Conservation (phyloP, 2,888 invertebrate genomes). For the Rhagonycha lutea region DNA sequence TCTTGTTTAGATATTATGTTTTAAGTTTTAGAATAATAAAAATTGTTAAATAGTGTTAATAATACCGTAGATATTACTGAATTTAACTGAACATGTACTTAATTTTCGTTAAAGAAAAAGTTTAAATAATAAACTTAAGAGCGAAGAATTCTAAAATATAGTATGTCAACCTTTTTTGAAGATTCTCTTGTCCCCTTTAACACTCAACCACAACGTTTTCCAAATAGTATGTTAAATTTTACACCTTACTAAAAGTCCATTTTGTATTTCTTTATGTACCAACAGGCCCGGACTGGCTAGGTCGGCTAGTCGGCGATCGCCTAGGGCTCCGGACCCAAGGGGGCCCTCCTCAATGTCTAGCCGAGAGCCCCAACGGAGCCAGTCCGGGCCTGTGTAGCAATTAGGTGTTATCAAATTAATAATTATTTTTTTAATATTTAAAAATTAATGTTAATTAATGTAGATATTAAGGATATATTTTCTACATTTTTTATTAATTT, state of each 20-base stretch:
- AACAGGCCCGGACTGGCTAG: too few relatives aligned
- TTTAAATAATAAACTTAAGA: conserved; percentile 7
- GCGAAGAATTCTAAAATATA: conserved; percentile 17
- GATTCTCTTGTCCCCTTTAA: not conserved
- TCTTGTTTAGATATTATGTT: too few relatives aligned
- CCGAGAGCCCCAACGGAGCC: too few relatives aligned
- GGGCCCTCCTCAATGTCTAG: too few relatives aligned
- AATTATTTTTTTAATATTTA: not conserved
- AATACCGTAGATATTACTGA: not conserved
- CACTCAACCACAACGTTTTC: not conserved
- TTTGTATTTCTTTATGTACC: not conserved
- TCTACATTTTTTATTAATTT: too few relatives aligned
- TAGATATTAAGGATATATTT: too few relatives aligned
- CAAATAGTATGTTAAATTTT: not conserved
- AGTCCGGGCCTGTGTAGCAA: too few relatives aligned
- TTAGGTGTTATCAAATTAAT: not conserved
- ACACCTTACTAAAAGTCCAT: not conserved
- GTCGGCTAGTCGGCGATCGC: too few relatives aligned
- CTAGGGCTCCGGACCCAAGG: too few relatives aligned
- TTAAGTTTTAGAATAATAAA: not conserved
- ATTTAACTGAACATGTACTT: not conserved
- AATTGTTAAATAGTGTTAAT: not conserved
- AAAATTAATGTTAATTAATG: not conserved
- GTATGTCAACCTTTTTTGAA: conserved; percentile 5
- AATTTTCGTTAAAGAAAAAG: conserved; percentile 3